These are phyloP conservation scores for Diabrotica balteata DNA, from an alignment of 2,888 invertebrate genomes.

Conservation along the genomic window DNA sequence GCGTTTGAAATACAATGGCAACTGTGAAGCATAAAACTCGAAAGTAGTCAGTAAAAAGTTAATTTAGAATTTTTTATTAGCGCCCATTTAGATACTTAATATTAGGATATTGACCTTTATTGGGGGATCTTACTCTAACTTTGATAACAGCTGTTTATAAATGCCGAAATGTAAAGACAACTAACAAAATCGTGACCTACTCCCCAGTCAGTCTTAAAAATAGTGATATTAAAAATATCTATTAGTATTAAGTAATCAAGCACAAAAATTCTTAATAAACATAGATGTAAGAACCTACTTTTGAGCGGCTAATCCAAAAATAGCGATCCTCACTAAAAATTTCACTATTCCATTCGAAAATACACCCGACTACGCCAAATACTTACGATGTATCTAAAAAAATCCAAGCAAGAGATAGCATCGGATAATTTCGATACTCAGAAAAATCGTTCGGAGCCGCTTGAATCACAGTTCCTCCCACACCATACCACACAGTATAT, in stretches of 20 bases:
- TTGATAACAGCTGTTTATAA: neutral
- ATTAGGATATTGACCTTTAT: too few relatives aligned
- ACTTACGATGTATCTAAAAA: slow-evolving; percentile 16
- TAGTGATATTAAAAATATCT: slow-evolving; percentile 3
- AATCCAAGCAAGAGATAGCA: slow-evolving; percentile 15
- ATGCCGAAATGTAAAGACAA: neutral
- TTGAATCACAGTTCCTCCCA: slow-evolving; percentile 19
- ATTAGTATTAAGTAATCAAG: neutral
- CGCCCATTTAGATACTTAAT: too few relatives aligned
- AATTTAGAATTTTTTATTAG: too few relatives aligned
- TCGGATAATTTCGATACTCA: slow-evolving; percentile 17
- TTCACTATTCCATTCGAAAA: slow-evolving; percentile 5
- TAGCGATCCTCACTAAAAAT: slow-evolving; percentile 3
- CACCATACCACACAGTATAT: slow-evolving; percentile 20
- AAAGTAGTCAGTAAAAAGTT: too few relatives aligned
- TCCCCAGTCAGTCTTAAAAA: neutral
- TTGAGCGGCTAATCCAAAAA: neutral
- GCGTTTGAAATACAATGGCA: too few relatives aligned
- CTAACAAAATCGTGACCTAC: neutral
- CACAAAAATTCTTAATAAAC: neutral
- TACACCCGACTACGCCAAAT: slow-evolving; percentile 4
- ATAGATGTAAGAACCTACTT: slow-evolving; percentile 1
- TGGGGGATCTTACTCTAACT: too few relatives aligned
- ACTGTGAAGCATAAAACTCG: too few relatives aligned
- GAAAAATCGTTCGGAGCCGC: slow-evolving; percentile 12